Percentiles rank a stretch among this genome's conserved stretches.
phyloP scores from a whole-genome alignment of 2,113 vertebrate species.

The Limnothrissa miodon region DNA sequence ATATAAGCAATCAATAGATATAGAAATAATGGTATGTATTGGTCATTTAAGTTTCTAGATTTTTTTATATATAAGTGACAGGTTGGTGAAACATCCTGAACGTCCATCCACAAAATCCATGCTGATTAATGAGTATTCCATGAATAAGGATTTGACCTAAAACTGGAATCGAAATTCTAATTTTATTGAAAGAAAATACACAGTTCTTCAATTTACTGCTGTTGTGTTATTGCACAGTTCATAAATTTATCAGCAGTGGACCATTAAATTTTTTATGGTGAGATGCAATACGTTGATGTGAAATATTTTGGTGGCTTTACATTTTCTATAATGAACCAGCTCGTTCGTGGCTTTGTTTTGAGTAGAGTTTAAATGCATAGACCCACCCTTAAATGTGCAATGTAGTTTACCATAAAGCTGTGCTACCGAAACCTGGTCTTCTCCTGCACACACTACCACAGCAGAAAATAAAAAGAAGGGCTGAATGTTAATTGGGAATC shows the following conservation, averaged over 20 bases:
- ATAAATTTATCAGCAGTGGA: too few species aligned
- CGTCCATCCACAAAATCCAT: background rate
- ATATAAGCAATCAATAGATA: background rate
- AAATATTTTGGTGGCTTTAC: background rate
- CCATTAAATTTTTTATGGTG: background rate
- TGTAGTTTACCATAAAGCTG: slow-evolving; percentile 51
- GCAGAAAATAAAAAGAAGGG: slow-evolving; percentile 54
- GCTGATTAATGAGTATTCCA: background rate
- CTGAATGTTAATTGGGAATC: slow-evolving; percentile 73
- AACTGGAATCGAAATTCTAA: background rate
- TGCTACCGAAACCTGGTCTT: slow-evolving; percentile 61
- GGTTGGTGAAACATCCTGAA: background rate
- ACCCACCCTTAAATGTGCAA: background rate
- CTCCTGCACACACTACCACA: slow-evolving; percentile 52
- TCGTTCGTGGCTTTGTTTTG: background rate
- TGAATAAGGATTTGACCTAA: background rate
- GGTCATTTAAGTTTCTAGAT: background rate
- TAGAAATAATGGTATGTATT: background rate
- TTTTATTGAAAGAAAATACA: slow-evolving; percentile 1
- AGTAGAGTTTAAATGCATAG: background rate
- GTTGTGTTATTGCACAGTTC: background rate
- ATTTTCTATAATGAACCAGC: background rate
- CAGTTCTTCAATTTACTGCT: background rate
- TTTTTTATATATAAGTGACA: background rate
- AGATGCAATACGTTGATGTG: background rate